A percentile compares a stretch with the other conserved stretches of the same genome.
These are phyloP conservation scores for Microdon myrmicae DNA, from an alignment of 2,888 invertebrate species.

Conservation along the genomic window DNA sequence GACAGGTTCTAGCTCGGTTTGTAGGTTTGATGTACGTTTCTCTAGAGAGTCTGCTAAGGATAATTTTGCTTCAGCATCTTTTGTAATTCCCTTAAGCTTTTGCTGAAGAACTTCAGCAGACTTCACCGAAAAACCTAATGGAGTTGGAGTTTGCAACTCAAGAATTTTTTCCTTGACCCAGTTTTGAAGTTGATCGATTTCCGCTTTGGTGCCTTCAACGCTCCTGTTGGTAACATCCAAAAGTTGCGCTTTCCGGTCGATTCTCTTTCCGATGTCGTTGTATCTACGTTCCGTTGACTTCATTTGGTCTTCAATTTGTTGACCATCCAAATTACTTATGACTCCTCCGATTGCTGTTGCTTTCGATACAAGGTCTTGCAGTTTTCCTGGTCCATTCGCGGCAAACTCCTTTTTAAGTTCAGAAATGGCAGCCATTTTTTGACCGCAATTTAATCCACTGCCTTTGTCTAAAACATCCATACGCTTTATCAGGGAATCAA, in stretches of 20 bases:
- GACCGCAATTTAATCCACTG: conserved; percentile 81
- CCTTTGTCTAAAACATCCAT: conserved; percentile 87
- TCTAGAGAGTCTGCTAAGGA: conserved; percentile 84
- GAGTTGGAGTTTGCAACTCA: conserved; percentile 74
- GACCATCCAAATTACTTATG: conserved; percentile 87
- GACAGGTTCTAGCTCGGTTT: conserved; percentile 84
- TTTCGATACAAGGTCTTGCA: conserved; percentile 77
- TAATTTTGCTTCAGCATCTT: conserved; percentile 87
- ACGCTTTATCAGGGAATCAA: conserved; percentile 81
- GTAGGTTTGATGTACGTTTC: conserved; percentile 84
- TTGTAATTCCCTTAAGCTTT: conserved; percentile 77
- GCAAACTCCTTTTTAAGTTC: conserved; percentile 81
- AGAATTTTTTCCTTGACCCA: conserved; percentile 83
- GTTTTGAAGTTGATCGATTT: conserved; percentile 81
- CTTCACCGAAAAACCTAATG: conserved; percentile 81
- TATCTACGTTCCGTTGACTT: conserved; percentile 86
- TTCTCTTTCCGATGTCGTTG: conserved; percentile 84
- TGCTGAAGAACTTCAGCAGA: conserved; percentile 80
- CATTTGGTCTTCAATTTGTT: conserved; percentile 90
- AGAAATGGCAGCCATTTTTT: conserved; percentile 79
- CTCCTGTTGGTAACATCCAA: conserved; percentile 86
- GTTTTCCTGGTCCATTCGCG: conserved; percentile 76
- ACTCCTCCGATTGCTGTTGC: conserved; percentile 80
- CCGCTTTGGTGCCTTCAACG: conserved; percentile 81
- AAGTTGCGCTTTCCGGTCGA: conserved; percentile 85